Evolutionary conservation across 2,888 invertebrate species (phyloP), one percentile per base, ranked within the genome.

Genomic region (Leucania comma): DNA sequence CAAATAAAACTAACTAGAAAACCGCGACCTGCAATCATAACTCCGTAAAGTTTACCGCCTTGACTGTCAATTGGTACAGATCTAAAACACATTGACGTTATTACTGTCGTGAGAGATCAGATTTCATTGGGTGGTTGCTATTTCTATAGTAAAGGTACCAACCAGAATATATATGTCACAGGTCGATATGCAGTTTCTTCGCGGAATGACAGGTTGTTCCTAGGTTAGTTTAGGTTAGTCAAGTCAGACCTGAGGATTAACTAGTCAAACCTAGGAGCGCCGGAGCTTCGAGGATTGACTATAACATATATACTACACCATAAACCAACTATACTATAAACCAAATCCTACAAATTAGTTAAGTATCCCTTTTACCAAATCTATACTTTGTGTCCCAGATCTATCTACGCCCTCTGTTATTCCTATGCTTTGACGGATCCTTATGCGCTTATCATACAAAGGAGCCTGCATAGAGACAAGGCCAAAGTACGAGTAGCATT

Each of bases 61-160:
- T 46, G 26, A 22, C 66, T 65, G 32, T 26, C 42, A 72, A 57
- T 64, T 42, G 22, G 14, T 32, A 35, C 35, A 26, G 32, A 32
- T 42, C 32, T 26, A 42, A 26, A 66, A 26, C 57, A 58, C 51
- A 53, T 67, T 51, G 46, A 35, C 48, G 14, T 54, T 22, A 32
- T 53, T 42, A 32, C 48, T 22, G 35, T 59, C 67, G 38, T 50
- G 54, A 54, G 2, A 46, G 53, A 42, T 75, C 54, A 32, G 32
- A 35, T 75, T 73, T 53, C 75, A 73, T 32, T 48, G 29, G 75
- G 46, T 54, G 46, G 38, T 10, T 38, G 9, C 51, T 65, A 32
- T 38, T 22, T 32, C 32, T 32, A 17, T 6, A 38, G 12, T 42
- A 24, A n/a, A 35, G 12, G 35, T 29, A 72, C 46, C 20, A n/a